Conservation (phyloP, 2,113 vertebrate species). For the Alouatta palliata region DNA sequence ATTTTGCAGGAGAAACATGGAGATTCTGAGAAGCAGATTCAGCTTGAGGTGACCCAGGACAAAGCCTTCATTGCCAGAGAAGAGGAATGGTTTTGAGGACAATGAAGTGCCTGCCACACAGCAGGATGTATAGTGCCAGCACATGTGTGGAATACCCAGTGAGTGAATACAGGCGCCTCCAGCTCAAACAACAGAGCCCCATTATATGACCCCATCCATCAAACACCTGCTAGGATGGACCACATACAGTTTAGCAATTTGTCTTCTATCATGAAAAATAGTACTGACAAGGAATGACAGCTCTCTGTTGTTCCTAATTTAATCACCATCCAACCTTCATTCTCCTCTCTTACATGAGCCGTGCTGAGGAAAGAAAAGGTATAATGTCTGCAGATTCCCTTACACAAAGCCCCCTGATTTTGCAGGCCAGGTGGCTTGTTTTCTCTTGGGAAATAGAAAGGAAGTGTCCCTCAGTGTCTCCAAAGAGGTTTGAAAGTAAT, state of each 20-base stretch:
- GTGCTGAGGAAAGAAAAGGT: too few species aligned
- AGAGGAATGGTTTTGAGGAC: not conserved
- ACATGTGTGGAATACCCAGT: not conserved
- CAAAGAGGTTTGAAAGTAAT: not conserved
- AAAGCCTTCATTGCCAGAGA: not conserved
- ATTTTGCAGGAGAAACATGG: not conserved
- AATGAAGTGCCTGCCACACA: too few species aligned
- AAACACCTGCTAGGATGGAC: too few species aligned
- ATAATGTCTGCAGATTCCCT: not conserved
- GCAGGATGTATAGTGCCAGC: accelerated
- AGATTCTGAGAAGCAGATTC: not conserved
- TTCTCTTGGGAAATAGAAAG: not conserved
- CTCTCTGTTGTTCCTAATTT: not conserved
- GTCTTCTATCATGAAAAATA: not conserved
- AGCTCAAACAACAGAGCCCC: not conserved
- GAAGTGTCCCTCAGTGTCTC: not conserved
- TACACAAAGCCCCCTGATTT: not conserved
- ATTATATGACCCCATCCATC: not conserved
- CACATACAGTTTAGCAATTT: not conserved
- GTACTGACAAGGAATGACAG: not conserved
- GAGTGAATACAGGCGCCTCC: not conserved
- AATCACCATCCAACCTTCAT: not conserved
- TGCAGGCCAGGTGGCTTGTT: not conserved
- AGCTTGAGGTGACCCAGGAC: not conserved
- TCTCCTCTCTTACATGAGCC: not conserved